Evolutionary conservation across 2,888 invertebrate genomes (phyloP).

Genomic region (Linnaemya vulpina): DNA sequence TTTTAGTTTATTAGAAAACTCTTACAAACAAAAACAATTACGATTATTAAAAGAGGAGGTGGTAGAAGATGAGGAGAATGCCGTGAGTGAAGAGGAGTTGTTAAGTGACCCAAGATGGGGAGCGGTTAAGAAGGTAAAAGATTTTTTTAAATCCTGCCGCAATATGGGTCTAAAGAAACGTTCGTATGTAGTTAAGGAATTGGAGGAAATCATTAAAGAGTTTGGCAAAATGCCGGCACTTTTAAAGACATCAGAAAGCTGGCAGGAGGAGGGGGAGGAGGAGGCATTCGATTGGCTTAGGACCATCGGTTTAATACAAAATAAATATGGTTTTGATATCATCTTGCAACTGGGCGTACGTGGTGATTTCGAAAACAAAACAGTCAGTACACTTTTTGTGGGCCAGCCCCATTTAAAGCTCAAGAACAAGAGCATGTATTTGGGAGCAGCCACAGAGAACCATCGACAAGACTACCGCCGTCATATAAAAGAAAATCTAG

Average conservation of each 20-base stretch:
- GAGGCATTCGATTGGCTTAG: constrained; percentile 78
- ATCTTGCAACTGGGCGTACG: constrained; percentile 75
- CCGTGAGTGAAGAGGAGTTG: constrained; percentile 61
- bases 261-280: constrained; percentile 71
- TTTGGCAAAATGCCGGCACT: constrained; percentile 79
- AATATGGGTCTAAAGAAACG: constrained; percentile 69
- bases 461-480: constrained; percentile 67
- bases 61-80: constrained; percentile 72
- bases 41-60: constrained; percentile 74
- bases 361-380: constrained; percentile 74
- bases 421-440: constrained; percentile 72
- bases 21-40: constrained; percentile 77
- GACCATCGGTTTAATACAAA: constrained; percentile 77
- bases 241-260: constrained; percentile 63
- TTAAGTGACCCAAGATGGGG: constrained; percentile 55
- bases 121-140: constrained; percentile 75
- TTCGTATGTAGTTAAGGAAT: constrained; percentile 62
- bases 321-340: constrained; percentile 78
- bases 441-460: constrained; percentile 68
- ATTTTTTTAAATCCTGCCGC: constrained; percentile 79
- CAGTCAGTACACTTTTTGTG: constrained; percentile 75
- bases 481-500: constrained; percentile 71
- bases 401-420: constrained; percentile 76
- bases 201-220: constrained; percentile 74
- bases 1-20: constrained; percentile 74